These are phyloP conservation scores for Fulica atra DNA, from an alignment of 2,113 vertebrate genomes.

Conservation along the genomic window DNA sequence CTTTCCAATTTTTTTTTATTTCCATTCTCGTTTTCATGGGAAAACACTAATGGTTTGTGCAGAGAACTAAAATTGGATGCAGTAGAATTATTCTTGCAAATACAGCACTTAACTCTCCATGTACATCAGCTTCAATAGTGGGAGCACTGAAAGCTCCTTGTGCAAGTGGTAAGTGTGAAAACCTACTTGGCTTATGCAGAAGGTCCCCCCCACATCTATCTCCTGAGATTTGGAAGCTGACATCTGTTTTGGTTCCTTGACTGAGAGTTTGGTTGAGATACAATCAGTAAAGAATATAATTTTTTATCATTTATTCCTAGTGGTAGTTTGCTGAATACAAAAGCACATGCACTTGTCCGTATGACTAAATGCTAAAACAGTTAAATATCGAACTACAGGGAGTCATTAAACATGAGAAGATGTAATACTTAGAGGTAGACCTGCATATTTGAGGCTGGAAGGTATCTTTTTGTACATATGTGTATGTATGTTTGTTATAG, in stretches of 20 bases:
- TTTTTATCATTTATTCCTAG: constrained; percentile 50
- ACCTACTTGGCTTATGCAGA: constrained; percentile 20
- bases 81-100: background rate
- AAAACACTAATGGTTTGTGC: constrained; percentile 45
- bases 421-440: background rate
- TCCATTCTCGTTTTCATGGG: background rate
- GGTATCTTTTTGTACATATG: background rate
- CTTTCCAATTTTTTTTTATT: background rate
- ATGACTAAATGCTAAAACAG: constrained; percentile 41
- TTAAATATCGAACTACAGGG: constrained; percentile 53
- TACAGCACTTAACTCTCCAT: background rate
- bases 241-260: constrained; percentile 57
- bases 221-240: constrained; percentile 58
- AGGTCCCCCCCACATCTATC: background rate
- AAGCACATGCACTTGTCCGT: constrained; percentile 30
- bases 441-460: constrained; percentile 45
- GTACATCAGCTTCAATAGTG: background rate
- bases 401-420: constrained; percentile 44
- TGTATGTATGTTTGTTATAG: background rate
- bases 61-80: constrained; percentile 10
- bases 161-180: constrained; percentile 15
- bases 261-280: background rate
- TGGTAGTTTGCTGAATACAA: constrained; percentile 41
- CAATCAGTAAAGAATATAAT: background rate
- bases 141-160: background rate